Percentiles rank a stretch among this genome's conserved stretches.
phyloP scores from a whole-genome alignment of 2,888 invertebrate genomes.

The Deroplatys truncata region DNA sequence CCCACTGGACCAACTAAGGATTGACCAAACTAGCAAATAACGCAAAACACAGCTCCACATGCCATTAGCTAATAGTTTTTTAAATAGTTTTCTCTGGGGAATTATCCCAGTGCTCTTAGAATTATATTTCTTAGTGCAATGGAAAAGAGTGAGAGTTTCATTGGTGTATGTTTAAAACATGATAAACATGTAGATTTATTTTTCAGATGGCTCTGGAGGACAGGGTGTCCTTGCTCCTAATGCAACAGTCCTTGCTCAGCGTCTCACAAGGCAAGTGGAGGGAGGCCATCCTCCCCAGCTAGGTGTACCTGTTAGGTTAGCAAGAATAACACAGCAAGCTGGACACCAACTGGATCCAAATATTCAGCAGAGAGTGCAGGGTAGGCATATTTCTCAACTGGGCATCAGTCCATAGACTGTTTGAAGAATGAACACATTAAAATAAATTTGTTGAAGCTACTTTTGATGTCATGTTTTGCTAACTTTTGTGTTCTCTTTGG shows the following conservation, averaged over 20 bases:
- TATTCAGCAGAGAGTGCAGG: not conserved
- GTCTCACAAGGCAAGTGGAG: constrained; percentile 3
- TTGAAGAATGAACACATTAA: not conserved
- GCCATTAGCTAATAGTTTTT: too few relatives aligned
- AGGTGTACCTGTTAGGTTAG: constrained; percentile 13
- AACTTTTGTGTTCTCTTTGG: too few relatives aligned
- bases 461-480: too few relatives aligned
- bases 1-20: too few relatives aligned
- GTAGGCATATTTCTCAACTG: not conserved
- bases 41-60: too few relatives aligned
- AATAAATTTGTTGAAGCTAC: not conserved
- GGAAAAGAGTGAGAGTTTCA: too few relatives aligned
- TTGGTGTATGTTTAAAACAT: not conserved
- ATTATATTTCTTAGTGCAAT: too few relatives aligned
- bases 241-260: constrained; percentile 14
- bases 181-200: not conserved
- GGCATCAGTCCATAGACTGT: too few relatives aligned
- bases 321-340: not conserved
- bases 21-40: too few relatives aligned
- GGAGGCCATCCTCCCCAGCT: not conserved
- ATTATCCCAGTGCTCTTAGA: too few relatives aligned
- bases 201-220: not conserved
- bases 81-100: too few relatives aligned
- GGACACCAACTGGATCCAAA: not conserved
- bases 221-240: constrained; percentile 12